These are phyloP conservation scores for Mayetiola destructor DNA, from an alignment of 2,888 invertebrate genomes.

Conservation along the genomic window DNA sequence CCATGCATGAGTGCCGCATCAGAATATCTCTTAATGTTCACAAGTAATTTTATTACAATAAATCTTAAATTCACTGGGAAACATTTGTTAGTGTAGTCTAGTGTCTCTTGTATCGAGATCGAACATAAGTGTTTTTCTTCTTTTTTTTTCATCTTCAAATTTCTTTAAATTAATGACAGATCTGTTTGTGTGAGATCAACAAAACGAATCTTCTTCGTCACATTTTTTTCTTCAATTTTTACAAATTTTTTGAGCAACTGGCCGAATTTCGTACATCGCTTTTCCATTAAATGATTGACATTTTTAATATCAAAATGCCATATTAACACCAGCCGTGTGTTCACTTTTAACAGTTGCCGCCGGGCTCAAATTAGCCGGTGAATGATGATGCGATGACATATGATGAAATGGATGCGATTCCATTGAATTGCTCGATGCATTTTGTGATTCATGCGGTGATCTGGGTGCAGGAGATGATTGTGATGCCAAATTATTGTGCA, in stretches of 20 bases:
- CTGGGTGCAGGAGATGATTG: not conserved
- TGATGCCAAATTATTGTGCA: not conserved
- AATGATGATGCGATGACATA: constrained; percentile 4
- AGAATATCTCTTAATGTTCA: no score
- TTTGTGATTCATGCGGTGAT: constrained; percentile 5
- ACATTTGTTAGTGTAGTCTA: no score
- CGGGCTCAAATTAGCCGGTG: not conserved
- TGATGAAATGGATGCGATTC: constrained; percentile 6
- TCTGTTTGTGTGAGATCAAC: no score
- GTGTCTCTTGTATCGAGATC: no score
- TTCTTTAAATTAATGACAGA: no score
- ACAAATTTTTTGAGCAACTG: constrained; percentile 12
- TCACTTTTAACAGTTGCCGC: constrained; percentile 10
- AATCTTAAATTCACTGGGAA: no score
- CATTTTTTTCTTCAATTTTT: no score
- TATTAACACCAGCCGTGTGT: constrained; percentile 5
- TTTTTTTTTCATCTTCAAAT: no score
- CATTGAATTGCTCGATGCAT: not conserved
- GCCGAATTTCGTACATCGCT: not conserved
- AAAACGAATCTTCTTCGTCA: no score
- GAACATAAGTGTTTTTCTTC: no score
- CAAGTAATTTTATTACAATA: no score
- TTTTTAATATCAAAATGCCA: constrained; percentile 14
- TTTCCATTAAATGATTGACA: not conserved
- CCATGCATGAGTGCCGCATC: no score